These are phyloP conservation scores for Drosophila ambigua DNA, from an alignment of 1,140 invertebrate species.

Conservation along the genomic window DNA sequence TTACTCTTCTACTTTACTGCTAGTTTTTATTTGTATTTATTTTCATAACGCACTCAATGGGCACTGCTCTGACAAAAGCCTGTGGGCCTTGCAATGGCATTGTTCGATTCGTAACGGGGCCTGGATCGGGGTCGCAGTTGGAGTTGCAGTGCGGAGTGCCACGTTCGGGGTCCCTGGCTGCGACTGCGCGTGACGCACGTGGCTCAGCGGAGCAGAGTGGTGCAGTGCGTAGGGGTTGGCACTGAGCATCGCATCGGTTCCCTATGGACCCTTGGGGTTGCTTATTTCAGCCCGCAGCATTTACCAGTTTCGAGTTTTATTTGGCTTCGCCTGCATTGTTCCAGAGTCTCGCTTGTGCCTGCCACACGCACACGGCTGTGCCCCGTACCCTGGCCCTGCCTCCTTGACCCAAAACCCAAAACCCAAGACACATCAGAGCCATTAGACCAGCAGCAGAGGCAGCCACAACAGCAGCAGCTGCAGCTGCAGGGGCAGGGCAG, in stretches of 20 bases:
- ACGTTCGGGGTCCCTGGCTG: slow-evolving; percentile 37
- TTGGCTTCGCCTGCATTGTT: slow-evolving; percentile 57
- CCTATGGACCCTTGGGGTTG: slow-evolving; percentile 49
- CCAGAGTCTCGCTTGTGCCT: slow-evolving; percentile 58
- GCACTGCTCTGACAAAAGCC: slow-evolving; percentile 48
- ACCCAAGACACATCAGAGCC: slow-evolving; percentile 23
- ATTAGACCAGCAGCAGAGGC: slow-evolving; percentile 25
- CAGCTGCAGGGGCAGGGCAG: slow-evolving; percentile 4
- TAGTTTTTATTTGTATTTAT: slow-evolving; percentile 67
- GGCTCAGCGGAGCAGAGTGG: slow-evolving; percentile 21
- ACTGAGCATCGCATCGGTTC: slow-evolving; percentile 1
- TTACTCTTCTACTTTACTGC: not conserved
- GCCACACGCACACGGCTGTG: slow-evolving; percentile 60
- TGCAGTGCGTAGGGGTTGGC: slow-evolving; percentile 59
- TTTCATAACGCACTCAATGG: slow-evolving; percentile 71
- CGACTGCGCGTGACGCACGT: slow-evolving; percentile 75
- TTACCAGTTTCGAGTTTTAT: slow-evolving; percentile 29
- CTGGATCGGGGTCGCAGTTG: slow-evolving; percentile 22
- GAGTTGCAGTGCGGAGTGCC: slow-evolving; percentile 19
- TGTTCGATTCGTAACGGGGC: slow-evolving; percentile 71
- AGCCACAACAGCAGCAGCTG: slow-evolving; percentile 22
- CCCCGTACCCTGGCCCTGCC: not conserved
- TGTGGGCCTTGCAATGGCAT: slow-evolving; percentile 38
- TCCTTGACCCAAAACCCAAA: slow-evolving; percentile 62
- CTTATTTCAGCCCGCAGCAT: slow-evolving; percentile 57